Base-by-base conservation (phyloP, 1,140 invertebrate species). In the Eriosoma lanigerum region DNA sequence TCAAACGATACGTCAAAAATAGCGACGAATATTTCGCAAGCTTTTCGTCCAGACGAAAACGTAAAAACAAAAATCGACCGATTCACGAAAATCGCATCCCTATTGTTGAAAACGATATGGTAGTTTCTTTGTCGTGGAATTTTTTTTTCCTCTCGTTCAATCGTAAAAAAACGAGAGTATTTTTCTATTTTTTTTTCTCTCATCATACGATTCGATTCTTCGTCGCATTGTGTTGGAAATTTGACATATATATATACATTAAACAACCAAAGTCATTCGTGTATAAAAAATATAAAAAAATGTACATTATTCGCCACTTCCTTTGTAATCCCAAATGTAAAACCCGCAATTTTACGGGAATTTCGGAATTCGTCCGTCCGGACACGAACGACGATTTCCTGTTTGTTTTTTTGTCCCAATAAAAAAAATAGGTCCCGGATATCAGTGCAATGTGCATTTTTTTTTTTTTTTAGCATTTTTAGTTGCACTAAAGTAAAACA, bases 181-280 rank as follows among this genome's bases (percentile, higher is more conserved):
- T 66, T 44, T 44, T 66, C 62, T n/a, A 64, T 64, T 32, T 64
- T 38, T n/a, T n/a, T n/a, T n/a, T n/a, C n/a, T n/a, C n/a, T n/a
- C n/a, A n/a, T n/a, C 12, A 21, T 13, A 44, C 19, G 12, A n/a
- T 44, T 66, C n/a, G 32, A 44, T 68, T 46, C 3, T 62, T 38
- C 60, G 29, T 15, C 38, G 10, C 38, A 21, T 68, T 46, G 64
- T 46, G 38, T 38, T 68, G n/a, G n/a, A 38, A 46, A 68, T 68
- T 68, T 46, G 21, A 46, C 13, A 46, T 13, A 46, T 5, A 12
- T 56, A 13, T 56, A 56, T 56, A 56, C 24, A 56, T 21, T 9
- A 24, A 24, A 24, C 15, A 29, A 62, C 58, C 15, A 62, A 60
- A 60, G 26, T 62, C 15, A 15, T 62, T 9, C 17, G 24, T n/a